These are phyloP conservation scores for Bagarius yarrelli DNA, from an alignment of 2,113 vertebrate genomes.

Conservation along the genomic window DNA sequence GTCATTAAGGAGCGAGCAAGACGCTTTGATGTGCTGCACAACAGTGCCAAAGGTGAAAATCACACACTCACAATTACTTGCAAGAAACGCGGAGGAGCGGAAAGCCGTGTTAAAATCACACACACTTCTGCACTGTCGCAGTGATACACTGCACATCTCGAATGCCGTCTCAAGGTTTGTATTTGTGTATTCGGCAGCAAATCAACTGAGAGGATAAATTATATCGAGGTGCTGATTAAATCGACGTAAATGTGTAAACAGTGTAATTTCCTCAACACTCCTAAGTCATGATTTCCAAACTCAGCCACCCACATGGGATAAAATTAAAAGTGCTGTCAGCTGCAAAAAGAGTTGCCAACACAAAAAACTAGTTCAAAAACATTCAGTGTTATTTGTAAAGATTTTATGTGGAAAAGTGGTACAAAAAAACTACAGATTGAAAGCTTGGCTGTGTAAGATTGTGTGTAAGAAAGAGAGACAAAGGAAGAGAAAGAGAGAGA, in stretches of 20 bases:
- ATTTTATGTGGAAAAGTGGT: background rate
- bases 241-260: constrained; percentile 5
- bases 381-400: background rate
- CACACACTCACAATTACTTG: no score
- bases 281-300: background rate
- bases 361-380: background rate
- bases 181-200: background rate
- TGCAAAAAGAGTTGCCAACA: background rate
- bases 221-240: constrained; percentile 13
- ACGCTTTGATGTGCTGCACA: constrained; percentile 43
- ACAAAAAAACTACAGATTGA: no score
- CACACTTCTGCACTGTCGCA: background rate
- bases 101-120: background rate
- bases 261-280: constrained; percentile 22
- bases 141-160: background rate
- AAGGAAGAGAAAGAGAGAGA: background rate
- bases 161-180: background rate
- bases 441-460: background rate
- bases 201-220: background rate
- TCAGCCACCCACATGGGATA: constrained; percentile 28
- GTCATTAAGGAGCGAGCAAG: constrained; percentile 58
- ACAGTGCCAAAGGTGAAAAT: constrained; percentile 30
- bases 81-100: no score
- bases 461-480: background rate
- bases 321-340: constrained; percentile 29